Percentiles rank a stretch among this genome's conserved stretches.
Conservation (phyloP, 2,797 vertebrate species). For the Rhynchotus rufescens region DNA sequence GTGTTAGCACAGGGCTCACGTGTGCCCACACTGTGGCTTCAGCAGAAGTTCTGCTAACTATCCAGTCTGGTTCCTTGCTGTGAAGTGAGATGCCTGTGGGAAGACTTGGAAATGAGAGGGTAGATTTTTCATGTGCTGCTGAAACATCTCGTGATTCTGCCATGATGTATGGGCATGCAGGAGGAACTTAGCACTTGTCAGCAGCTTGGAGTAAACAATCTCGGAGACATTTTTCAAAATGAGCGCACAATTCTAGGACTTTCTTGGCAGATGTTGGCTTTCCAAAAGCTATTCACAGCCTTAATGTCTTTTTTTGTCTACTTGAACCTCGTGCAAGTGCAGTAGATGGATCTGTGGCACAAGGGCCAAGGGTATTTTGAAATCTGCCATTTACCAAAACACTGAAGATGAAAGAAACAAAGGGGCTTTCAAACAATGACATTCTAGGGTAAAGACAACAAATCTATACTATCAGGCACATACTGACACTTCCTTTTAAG, state of each 20-base stretch:
- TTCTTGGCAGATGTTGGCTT: background rate
- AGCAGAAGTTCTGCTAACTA: background rate
- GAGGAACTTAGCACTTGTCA: background rate
- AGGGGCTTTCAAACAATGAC: background rate
- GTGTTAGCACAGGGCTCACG: rapidly evolving
- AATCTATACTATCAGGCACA: background rate
- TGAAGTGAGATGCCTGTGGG: background rate
- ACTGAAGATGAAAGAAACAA: background rate
- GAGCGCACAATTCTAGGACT: background rate
- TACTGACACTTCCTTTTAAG: slow-evolving; percentile 3
- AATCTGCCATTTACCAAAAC: background rate
- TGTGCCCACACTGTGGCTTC: rapidly evolving
- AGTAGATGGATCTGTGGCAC: background rate
- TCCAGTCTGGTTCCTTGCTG: background rate
- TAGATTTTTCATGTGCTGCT: background rate
- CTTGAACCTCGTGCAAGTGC: background rate
- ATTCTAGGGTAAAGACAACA: background rate
- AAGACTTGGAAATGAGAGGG: background rate
- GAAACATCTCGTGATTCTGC: background rate
- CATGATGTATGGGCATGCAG: background rate
- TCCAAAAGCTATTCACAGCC: background rate
- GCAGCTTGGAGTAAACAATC: background rate
- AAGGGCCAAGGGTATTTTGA: background rate
- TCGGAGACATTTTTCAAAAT: background rate
- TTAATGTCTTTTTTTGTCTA: background rate